A percentile compares a stretch with the other conserved stretches of the same genome.
These are phyloP conservation scores for Microdon myrmicae DNA, from an alignment of 2,888 invertebrate species.

Conservation along the genomic window DNA sequence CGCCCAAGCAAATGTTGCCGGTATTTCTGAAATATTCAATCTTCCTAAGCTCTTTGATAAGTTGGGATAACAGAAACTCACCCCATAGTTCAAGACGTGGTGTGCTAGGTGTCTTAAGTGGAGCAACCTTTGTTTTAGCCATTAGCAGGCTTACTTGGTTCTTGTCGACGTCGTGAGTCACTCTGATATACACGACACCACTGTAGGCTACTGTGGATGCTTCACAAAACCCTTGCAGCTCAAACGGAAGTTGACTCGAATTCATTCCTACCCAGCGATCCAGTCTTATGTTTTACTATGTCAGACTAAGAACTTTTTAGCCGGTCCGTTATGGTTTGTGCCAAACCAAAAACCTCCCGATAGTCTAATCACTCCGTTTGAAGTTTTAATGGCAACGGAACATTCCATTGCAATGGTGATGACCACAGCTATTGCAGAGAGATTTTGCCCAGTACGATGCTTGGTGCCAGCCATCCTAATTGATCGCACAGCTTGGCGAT, in stretches of 20 bases:
- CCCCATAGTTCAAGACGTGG: not conserved
- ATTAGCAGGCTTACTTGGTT: slow-evolving; percentile 2
- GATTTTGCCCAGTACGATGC: slow-evolving; percentile 2
- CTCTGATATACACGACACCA: slow-evolving; percentile 1
- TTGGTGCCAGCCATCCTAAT: slow-evolving; percentile 2
- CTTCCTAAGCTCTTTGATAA: slow-evolving; percentile 1
- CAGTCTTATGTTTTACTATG: too few relatives aligned
- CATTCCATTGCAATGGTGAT: not conserved
- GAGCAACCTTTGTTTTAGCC: too few relatives aligned
- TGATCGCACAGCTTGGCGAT: slow-evolving; percentile 1
- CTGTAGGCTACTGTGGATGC: slow-evolving; percentile 2
- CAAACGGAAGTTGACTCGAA: slow-evolving; percentile 1
- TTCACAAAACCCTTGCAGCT: slow-evolving; percentile 1
- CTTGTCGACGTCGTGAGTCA: not conserved
- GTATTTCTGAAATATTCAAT: too few relatives aligned
- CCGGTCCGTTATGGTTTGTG: too few relatives aligned
- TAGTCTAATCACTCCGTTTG: not conserved
- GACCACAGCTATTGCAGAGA: slow-evolving; percentile 5
- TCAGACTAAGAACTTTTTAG: too few relatives aligned
- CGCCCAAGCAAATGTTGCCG: not conserved
- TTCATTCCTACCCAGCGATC: not conserved
- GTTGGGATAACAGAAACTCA: not conserved
- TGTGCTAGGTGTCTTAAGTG: not conserved
- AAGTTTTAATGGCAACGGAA: not conserved
- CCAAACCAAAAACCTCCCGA: not conserved